phyloP scores from a whole-genome alignment of 1,140 invertebrate genomes.

The Papilio xuthus region DNA sequence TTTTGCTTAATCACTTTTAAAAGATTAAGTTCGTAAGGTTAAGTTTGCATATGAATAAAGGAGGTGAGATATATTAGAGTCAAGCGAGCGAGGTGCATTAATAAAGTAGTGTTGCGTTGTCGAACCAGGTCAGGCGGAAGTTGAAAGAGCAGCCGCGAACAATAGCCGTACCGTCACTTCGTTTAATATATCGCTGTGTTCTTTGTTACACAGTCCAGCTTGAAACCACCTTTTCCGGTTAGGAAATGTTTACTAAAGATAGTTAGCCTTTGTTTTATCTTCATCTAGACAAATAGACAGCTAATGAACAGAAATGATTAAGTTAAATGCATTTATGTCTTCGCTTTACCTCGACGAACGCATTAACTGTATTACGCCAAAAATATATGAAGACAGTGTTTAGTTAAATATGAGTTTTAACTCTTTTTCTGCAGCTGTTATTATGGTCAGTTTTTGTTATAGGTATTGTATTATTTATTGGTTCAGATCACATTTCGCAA shows the following conservation, averaged over 20 bases:
- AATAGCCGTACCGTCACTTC: slow-evolving; percentile 44
- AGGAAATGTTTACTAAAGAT: slow-evolving; percentile 10
- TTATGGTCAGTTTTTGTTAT: too few species aligned
- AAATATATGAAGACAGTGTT: too few species aligned
- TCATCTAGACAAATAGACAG: too few species aligned
- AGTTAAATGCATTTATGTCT: background rate
- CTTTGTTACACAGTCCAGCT: slow-evolving; percentile 36
- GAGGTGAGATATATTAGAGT: background rate
- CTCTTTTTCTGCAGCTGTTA: too few species aligned
- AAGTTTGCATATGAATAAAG: slow-evolving; percentile 2
- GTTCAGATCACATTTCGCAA: too few species aligned
- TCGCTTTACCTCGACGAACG: too few species aligned
- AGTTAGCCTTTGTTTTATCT: background rate
- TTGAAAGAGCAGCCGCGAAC: slow-evolving; percentile 33
- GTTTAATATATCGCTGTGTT: slow-evolving; percentile 50
- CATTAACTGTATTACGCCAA: too few species aligned
- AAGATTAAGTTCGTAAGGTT: background rate
- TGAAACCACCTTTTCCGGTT: slow-evolving; percentile 8
- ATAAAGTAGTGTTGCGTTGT: slow-evolving; percentile 33
- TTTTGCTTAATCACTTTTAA: background rate
- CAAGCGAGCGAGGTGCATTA: slow-evolving; percentile 14
- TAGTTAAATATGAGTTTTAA: too few species aligned
- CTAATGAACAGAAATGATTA: too few species aligned
- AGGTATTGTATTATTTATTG: too few species aligned
- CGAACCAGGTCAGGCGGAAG: slow-evolving; percentile 45